Base-by-base conservation (phyloP, 2,888 invertebrate species). In the Isoperla grammatica region DNA sequence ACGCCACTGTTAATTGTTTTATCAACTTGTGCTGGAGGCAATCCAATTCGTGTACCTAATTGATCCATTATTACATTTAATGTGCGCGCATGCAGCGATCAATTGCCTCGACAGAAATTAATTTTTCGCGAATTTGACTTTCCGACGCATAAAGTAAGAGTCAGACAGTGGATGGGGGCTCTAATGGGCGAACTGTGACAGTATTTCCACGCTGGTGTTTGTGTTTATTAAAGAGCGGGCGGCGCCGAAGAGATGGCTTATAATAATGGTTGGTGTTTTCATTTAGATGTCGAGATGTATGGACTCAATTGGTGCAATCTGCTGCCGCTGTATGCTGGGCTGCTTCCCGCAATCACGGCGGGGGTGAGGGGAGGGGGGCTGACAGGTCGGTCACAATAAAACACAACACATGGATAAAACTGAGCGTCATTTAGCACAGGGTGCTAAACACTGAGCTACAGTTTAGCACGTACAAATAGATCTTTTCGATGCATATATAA, bases 361-460 rank as follows among this genome's bases (percentile, higher is more conserved):
- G 37, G 56, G 56, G 42, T 20, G 22, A 45, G 35, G 45, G 49
- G 45, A 42, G 48, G 48, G 43, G 49, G 53, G 60, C 56, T 60
- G 62, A 63, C 62, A 63, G 60, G 57, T 57, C 49, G 62, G 60
- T 58, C 62, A 60, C 62, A 60, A 63, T 63, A 63, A 63, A 63
- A 60, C 62, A 62, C 60, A 58, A 46, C 46, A 53, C 37, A 53
- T 53, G 53, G 29, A 49, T 29, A 49, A 22, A 15, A 15, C 49
- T 40, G 40, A 12, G 40, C 49, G 29, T 29, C 49, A 15, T 49
- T 29, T 29, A 50, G 29, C 29, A 50, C 49, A 20, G 49, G 49
- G 35, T 50, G 49, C 49, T 29, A 29, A 6, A 29, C 29, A 29
- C 29, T 29, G 5, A 29, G 8, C 29, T 29, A 29, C 29, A 29